Percentiles rank a stretch among this genome's conserved stretches.
These are phyloP conservation scores for Trachurus trachurus DNA, from an alignment of 2,797 vertebrate species.

Conservation along the genomic window DNA sequence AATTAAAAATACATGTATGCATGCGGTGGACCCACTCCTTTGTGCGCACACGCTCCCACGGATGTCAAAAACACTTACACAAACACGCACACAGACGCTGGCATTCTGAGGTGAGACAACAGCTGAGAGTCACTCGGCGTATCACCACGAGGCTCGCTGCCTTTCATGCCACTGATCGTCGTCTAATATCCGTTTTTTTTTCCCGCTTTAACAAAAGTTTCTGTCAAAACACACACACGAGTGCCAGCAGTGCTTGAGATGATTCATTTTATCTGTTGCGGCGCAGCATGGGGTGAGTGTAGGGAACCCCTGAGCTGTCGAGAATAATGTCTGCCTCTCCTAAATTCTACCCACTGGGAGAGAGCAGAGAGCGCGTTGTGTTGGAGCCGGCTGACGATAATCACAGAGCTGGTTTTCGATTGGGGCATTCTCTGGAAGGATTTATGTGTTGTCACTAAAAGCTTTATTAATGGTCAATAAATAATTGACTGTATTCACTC, in stretches of 20 bases:
- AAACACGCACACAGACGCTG: conserved; percentile 30
- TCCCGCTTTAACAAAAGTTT: conserved; percentile 58
- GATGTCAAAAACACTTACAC: conserved; percentile 41
- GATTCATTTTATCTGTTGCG: conserved; percentile 74
- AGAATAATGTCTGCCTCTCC: conserved; percentile 63
- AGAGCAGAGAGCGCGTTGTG: conserved; percentile 36
- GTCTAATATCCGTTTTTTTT: conserved; percentile 52
- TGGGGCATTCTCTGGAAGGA: conserved; percentile 22
- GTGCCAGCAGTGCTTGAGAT: conserved; percentile 37
- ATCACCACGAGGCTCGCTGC: conserved; percentile 42
- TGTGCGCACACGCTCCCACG: neutral
- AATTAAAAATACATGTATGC: conserved; percentile 27
- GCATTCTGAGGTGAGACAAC: conserved; percentile 52
- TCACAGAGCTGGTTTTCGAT: conserved; percentile 30
- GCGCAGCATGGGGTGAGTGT: conserved; percentile 66
- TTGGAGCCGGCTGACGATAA: conserved; percentile 53
- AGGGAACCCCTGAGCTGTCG: conserved; percentile 73
- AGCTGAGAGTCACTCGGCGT: conserved; percentile 52
- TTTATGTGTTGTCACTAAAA: conserved; percentile 38
- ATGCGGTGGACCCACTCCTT: neutral
- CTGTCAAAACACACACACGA: conserved; percentile 55
- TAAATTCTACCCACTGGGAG: conserved; percentile 54
- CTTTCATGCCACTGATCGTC: conserved; percentile 58
- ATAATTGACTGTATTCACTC: conserved; percentile 35
- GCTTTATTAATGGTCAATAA: conserved; percentile 37